These are phyloP conservation scores for Clarias platycephalus DNA, from an alignment of 2,797 vertebrate species.

Conservation along the genomic window DNA sequence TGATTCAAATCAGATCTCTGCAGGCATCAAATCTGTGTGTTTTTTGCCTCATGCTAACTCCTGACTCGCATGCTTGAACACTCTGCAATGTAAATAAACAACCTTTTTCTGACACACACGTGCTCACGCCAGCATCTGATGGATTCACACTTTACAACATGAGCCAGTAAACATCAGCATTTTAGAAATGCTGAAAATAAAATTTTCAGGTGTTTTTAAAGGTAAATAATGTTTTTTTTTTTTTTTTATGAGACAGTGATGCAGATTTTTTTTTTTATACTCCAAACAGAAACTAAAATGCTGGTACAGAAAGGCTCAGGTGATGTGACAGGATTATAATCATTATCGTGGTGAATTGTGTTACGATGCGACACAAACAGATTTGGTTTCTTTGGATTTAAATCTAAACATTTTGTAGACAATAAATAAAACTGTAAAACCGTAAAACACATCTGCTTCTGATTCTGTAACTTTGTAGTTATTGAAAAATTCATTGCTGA, in stretches of 20 bases:
- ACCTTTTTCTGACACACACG: not conserved
- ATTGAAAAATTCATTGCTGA: too few species aligned
- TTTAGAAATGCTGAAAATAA: not conserved
- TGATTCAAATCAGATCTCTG: not conserved
- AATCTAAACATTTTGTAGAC: too few species aligned
- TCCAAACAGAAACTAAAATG: not conserved
- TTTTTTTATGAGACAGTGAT: not conserved
- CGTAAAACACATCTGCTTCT: too few species aligned
- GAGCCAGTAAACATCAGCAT: not conserved
- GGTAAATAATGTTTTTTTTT: too few species aligned
- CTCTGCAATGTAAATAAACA: not conserved
- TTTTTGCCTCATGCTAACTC: not conserved
- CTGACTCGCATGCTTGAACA: not conserved
- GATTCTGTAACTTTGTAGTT: too few species aligned
- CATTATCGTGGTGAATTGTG: not conserved
- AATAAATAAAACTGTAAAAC: too few species aligned
- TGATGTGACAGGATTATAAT: not conserved
- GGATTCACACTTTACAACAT: not conserved
- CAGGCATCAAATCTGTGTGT: not conserved
- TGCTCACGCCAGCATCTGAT: not conserved
- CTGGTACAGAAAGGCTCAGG: not conserved
- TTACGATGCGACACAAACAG: not conserved
- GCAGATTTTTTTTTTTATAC: not conserved
- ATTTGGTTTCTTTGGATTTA: too few species aligned
- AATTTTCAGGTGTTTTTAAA: not conserved